Evolutionary conservation across 2,797 vertebrate species (phyloP).

Genomic region (Limnodromus scolopaceus): DNA sequence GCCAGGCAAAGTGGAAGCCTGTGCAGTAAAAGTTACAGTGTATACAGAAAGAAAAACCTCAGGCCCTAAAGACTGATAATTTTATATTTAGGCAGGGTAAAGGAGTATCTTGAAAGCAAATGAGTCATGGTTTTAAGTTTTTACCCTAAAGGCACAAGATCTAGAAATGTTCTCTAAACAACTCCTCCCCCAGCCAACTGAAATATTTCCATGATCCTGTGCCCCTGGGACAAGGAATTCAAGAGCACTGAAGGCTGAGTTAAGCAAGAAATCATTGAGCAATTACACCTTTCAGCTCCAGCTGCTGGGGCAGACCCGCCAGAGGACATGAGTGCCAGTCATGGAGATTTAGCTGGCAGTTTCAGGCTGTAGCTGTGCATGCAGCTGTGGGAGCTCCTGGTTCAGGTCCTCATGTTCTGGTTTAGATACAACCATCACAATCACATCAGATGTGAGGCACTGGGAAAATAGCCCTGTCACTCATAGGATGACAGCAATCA

Average conservation of each 20-base stretch:
- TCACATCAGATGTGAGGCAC: background rate
- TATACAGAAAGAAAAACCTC: background rate
- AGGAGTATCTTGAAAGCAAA: background rate
- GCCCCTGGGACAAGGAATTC: background rate
- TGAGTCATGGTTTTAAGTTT: background rate
- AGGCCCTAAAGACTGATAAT: background rate
- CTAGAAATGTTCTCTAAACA: background rate
- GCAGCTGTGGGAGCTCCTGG: background rate
- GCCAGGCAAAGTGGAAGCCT: background rate
- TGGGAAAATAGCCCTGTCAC: background rate
- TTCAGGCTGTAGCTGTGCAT: background rate
- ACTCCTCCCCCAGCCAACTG: background rate
- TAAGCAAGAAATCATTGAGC: background rate
- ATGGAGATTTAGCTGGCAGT: background rate
- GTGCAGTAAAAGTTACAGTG: background rate
- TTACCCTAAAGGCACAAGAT: background rate
- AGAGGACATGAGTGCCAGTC: background rate
- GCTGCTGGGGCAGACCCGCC: background rate
- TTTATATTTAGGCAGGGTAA: background rate
- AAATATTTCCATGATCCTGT: background rate
- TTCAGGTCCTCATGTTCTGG: background rate
- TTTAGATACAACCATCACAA: background rate
- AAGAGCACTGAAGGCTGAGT: background rate
- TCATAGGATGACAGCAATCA: constrained; percentile 38
- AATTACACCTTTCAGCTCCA: background rate